phyloP scores from a whole-genome alignment of 2,888 invertebrate species.

The Heliconius charithonia region DNA sequence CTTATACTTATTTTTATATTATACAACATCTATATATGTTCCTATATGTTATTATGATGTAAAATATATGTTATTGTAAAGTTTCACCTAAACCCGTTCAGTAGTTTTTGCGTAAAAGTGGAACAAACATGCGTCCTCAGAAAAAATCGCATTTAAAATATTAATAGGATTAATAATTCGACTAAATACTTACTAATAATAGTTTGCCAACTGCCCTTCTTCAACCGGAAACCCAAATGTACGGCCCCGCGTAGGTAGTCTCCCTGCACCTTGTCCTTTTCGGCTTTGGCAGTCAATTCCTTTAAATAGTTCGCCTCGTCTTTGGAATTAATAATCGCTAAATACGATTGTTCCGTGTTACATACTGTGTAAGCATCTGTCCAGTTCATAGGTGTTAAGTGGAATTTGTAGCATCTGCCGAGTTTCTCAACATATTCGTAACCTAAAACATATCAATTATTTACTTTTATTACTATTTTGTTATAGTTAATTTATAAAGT shows the following conservation, averaged over 20 bases:
- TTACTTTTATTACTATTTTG: too few relatives aligned
- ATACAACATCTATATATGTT: too few relatives aligned
- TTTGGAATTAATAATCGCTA: slow-evolving; percentile 64
- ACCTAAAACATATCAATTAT: slow-evolving; percentile 54
- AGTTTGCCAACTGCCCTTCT: slow-evolving; percentile 54
- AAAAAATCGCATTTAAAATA: background rate
- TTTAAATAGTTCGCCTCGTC: slow-evolving; percentile 58
- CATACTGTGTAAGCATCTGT: slow-evolving; percentile 63
- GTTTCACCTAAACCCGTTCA: too few relatives aligned
- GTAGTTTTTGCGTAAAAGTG: too few relatives aligned
- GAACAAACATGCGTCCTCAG: too few relatives aligned
- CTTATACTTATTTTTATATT: too few relatives aligned
- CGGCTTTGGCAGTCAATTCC: slow-evolving; percentile 55
- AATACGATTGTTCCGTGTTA: slow-evolving; percentile 62
- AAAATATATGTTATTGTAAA: background rate
- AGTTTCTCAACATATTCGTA: slow-evolving; percentile 57
- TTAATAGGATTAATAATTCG: background rate
- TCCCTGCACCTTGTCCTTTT: slow-evolving; percentile 56
- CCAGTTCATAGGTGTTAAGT: slow-evolving; percentile 64
- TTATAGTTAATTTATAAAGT: too few relatives aligned
- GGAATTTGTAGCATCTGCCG: slow-evolving; percentile 70
- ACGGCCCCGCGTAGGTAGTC: slow-evolving; percentile 54
- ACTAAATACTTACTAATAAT: slow-evolving; percentile 56
- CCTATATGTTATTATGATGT: too few relatives aligned
- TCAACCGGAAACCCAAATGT: slow-evolving; percentile 55